These are phyloP conservation scores for Coelinius sp. DNA, from an alignment of 2,888 invertebrate species.

Conservation along the genomic window DNA sequence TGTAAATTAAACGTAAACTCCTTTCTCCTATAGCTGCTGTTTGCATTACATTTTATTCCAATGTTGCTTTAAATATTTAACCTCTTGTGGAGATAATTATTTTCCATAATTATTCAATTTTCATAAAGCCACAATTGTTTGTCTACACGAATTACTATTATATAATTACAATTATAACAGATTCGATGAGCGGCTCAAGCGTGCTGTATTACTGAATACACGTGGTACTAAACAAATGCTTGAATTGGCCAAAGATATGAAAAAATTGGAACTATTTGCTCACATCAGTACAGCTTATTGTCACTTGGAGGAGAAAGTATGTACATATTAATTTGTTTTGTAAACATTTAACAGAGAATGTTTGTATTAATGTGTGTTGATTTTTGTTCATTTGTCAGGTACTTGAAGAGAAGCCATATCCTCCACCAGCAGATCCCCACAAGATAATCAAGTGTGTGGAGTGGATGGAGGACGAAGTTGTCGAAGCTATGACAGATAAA, in stretches of 20 bases:
- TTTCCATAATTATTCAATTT: not conserved
- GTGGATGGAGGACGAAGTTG: conserved; percentile 83
- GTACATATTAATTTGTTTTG: conserved; percentile 23
- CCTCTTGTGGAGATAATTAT: not conserved
- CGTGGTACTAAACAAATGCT: conserved; percentile 91
- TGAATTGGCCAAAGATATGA: conserved; percentile 83
- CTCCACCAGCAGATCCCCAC: conserved; percentile 84
- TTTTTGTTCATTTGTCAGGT: conserved; percentile 63
- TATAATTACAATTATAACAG: conserved; percentile 73
- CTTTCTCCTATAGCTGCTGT: conserved; percentile 5
- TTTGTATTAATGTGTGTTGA: not conserved
- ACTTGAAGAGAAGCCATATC: conserved; percentile 88
- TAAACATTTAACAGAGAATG: not conserved
- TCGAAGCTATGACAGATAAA: conserved; percentile 77
- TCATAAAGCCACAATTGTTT: not conserved
- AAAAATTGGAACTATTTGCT: conserved; percentile 79
- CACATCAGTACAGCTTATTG: conserved; percentile 94
- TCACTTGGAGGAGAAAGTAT: conserved; percentile 76
- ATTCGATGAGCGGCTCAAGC: conserved; percentile 92
- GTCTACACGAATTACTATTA: not conserved
- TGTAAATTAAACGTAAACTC: conserved; percentile 16
- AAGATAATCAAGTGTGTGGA: conserved; percentile 83
- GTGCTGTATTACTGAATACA: conserved; percentile 92
- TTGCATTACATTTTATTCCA: not conserved
- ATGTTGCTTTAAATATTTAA: not conserved